Base-by-base conservation (phyloP, 2,113 vertebrate species). In the Grus americana region DNA sequence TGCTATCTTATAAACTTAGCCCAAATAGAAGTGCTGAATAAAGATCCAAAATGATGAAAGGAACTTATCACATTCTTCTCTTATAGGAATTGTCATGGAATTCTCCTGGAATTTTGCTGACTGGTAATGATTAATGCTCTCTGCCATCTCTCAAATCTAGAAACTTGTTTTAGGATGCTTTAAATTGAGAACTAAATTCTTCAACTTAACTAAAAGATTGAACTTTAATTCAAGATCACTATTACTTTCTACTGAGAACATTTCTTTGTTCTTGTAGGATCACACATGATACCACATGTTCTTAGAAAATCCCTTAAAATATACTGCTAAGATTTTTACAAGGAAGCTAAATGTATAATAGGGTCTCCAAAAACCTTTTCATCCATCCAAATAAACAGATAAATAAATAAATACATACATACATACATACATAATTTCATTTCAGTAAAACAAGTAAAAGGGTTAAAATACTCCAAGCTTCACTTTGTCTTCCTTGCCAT, bases 281-380 rank as follows among this genome's bases (percentile, higher is more conserved):
- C 20, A 49, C 36, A 68, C 4, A 2, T 21, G 11, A 67, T 50
- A 44, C 5, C 4, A 10, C 54, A 54, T 0, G 0, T 68, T 55
- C 50, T 81, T 13, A 63, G 32, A 65, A 78, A 74, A 81, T 7
- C 1, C 11, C 11, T 38, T 79, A 55, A 57, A 91, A 50, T 63
- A 40, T 4, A 32, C 11, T 46, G 24, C 17, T 30, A 49, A 79
- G 15, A 86, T 34, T 65, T 75, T 29, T 71, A 57, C 16, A 76
- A n/a, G 30, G 17, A 76, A 76, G 10, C 4, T 63, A 58, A 40
- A 36, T 15, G 3, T n/a, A 13, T 65, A 34, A 46, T 12, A 88
- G 20, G 15, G 19, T 62, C 29, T 81, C 30, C 5, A 9, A 63
- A 86, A 86, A n/a, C 4, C 14, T 68, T 58, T 55, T 40, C 19